Base-by-base conservation (phyloP, 2,888 invertebrate species). In the Strigamia crassipes region DNA sequence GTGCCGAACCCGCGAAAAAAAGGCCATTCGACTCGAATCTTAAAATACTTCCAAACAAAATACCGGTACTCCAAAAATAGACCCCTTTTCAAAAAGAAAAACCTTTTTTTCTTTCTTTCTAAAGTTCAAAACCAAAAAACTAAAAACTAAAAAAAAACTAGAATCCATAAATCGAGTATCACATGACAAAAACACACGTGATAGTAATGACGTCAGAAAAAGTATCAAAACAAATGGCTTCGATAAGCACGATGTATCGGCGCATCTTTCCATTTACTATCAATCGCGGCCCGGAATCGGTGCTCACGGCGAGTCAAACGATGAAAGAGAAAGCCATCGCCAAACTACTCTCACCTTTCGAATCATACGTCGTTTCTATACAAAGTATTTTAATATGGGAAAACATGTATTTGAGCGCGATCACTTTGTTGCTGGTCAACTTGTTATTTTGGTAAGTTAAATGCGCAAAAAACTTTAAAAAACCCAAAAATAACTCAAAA, bases 361-460 rank as follows among this genome's bases (percentile, higher is more conserved):
- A 88, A 84, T 85, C 87, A 46, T 85, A 86, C 80, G 86, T 88
- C 18, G 87, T 88, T 85, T 84, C 85, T 23, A 79, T 86, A 27
- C 88, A 88, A 83, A 87, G 87, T 82, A 83, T 88, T 27, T 84
- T 88, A 61, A 87, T 88, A 46, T 88, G 88, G 88, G 88, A 88
- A 83, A 86, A 86, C 82, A 88, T 88, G 13, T 85, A 84, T 27
- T 84, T 85, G 82, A 87, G 87, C 84, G 86, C 86, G 13, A 84
- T 86, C 51, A 85, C 87, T 82, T 85, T 88, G 82, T 83, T 86
- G 21, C 82, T 85, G 80, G 85, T 87, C 81, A 88, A 88, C 84
- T 83, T 86, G 81, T 83, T 87, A 82, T 88, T 87, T 86, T 88
- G 88, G 88, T 88, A 85, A 85, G 87, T 85, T 42, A 41, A 41